Evolutionary conservation across 2,888 invertebrate genomes (phyloP), one percentile per base, ranked within the genome.

Genomic region (Drosophila quinaria): DNA sequence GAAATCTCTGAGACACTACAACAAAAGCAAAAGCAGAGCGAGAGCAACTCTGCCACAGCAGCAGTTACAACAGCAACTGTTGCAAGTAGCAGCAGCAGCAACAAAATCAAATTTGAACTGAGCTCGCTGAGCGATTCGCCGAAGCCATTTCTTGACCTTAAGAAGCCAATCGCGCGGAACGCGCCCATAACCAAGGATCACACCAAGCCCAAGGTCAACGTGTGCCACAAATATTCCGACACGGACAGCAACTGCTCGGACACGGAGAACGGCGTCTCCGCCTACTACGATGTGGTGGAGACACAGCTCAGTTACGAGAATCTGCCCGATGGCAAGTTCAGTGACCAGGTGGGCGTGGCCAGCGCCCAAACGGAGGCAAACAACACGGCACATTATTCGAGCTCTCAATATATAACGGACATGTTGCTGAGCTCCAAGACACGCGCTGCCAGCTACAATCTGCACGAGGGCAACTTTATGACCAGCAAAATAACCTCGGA

Each of bases 1-100:
- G 96, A 96, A 93, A 96, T 96, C 87, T 95, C 95, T 0, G 96
- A 96, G 91, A 96, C 96, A 1, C 92, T 96, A 70, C 95, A 95
- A 90, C 95, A 95, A 80, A 91, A 83, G 17, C 89, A 90, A 22
- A 94, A 95, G 39, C 90, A 90, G 25, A 94, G 94, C 74, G 92
- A 93, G 39, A 66, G 29, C 29, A 29, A 35, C 54, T 56, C 13
- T 15, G 44, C 56, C n/a, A 69, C 66, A 9, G 39, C 75, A 60
- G 47, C 63, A 59, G 62, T 59, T 42, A 71, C 63, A 52, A 47
- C 63, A 41, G 63, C 81, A 67, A 64, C 75, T 29, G 70, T 64
- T 39, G 51, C 74, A 4, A 2, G 33, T 15, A 49, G n/a, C 51
- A 39, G 15, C 69, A 75, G 8, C 60, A 49, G 69, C 68, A 41